Conservation (phyloP, 1,140 invertebrate genomes). For the Macrocentrus cingulum region DNA sequence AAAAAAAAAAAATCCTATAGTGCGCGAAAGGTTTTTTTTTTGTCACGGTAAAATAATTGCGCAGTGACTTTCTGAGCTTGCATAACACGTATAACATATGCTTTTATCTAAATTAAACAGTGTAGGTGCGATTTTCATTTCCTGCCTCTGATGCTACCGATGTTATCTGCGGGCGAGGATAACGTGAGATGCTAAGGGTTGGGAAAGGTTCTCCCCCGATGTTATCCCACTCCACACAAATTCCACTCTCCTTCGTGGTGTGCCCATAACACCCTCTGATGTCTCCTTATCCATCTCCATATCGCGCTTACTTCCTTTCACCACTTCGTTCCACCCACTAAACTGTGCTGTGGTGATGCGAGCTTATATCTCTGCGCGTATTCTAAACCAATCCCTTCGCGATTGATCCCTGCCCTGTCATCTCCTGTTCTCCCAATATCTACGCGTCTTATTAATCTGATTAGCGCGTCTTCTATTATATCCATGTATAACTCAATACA, state of each 20-base stretch:
- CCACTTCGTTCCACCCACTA: background rate
- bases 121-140: constrained; percentile 62
- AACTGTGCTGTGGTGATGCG: constrained; percentile 9
- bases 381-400: constrained; percentile 35
- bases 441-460: no score
- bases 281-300: constrained; percentile 21
- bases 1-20: no score
- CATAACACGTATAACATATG: constrained; percentile 57
- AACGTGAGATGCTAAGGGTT: constrained; percentile 49
- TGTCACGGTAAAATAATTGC: background rate
- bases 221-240: constrained; percentile 26
- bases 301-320: constrained; percentile 13
- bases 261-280: constrained; percentile 3
- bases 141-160: constrained; percentile 55
- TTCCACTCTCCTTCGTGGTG: constrained; percentile 8
- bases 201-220: constrained; percentile 44
- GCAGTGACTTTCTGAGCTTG: constrained; percentile 4
- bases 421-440: no score
- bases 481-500: no score
- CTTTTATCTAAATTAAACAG: constrained; percentile 65
- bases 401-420: constrained; percentile 14
- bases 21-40: background rate
- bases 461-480: no score
- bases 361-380: constrained; percentile 36
- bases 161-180: constrained; percentile 57